Percentiles rank a stretch among this genome's conserved stretches.
Conservation (phyloP, 2,888 invertebrate species). For the Polydrusus cervinus region DNA sequence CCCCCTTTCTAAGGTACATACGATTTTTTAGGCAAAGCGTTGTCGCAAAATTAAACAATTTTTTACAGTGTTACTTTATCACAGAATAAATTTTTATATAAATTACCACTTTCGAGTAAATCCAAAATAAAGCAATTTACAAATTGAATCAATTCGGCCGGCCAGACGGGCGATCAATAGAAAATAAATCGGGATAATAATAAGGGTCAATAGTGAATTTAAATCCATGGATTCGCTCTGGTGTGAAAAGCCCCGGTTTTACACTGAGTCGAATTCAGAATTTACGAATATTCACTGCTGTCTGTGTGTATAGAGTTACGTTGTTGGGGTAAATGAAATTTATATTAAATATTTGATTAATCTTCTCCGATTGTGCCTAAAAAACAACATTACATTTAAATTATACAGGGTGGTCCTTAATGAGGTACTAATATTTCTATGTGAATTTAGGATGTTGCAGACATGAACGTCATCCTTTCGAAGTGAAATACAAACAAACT, state of each 20-base stretch:
- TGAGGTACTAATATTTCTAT: too few relatives aligned
- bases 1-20: too few relatives aligned
- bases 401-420: too few relatives aligned
- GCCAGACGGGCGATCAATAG: constrained; percentile 53
- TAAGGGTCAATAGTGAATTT: constrained; percentile 51
- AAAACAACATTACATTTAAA: too few relatives aligned
- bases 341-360: not conserved
- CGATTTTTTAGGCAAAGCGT: too few relatives aligned
- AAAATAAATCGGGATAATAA: constrained; percentile 54
- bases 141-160: constrained; percentile 50
- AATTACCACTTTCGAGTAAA: constrained; percentile 32
- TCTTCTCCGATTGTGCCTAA: too few relatives aligned
- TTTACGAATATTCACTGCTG: constrained; percentile 7
- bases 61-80: too few relatives aligned
- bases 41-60: too few relatives aligned
- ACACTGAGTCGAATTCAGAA: constrained; percentile 34
- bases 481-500: too few relatives aligned
- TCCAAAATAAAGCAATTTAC: constrained; percentile 50
- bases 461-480: too few relatives aligned
- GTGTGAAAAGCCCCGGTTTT: constrained; percentile 45
- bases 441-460: too few relatives aligned
- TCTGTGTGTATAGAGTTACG: constrained; percentile 5
- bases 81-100: constrained; percentile 30
- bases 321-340: not conserved
- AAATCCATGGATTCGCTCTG: constrained; percentile 44